phyloP scores from a whole-genome alignment of 2,888 invertebrate genomes.

The Lasioglossum figueresi region DNA sequence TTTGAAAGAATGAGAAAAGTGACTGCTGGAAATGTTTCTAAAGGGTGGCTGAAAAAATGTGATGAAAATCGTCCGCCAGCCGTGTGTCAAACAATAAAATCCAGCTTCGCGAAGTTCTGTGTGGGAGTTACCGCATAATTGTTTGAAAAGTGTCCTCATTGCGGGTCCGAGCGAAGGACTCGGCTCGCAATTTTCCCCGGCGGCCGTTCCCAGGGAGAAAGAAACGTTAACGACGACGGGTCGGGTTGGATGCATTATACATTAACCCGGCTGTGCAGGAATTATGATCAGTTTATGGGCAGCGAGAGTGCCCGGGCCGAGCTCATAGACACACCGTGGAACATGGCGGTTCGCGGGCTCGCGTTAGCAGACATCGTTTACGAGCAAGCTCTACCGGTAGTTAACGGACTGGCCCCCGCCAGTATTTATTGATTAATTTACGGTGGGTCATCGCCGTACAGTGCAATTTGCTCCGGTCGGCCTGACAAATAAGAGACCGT shows the following conservation, averaged over 20 bases:
- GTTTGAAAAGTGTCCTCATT: neutral
- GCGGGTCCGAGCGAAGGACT: neutral
- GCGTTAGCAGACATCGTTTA: slow-evolving; percentile 78
- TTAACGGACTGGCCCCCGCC: slow-evolving; percentile 71
- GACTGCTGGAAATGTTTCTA: neutral
- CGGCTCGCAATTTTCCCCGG: slow-evolving; percentile 3
- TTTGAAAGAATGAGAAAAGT: neutral
- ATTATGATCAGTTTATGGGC: slow-evolving; percentile 59
- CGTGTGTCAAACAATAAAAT: neutral
- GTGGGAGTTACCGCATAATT: neutral
- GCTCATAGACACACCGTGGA: slow-evolving; percentile 9
- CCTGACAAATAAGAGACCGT: slow-evolving; percentile 26
- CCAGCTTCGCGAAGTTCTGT: neutral
- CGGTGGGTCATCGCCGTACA: slow-evolving; percentile 55
- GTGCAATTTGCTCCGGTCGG: slow-evolving; percentile 35
- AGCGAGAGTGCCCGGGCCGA: slow-evolving; percentile 30
- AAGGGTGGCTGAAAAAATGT: neutral
- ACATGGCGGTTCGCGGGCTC: slow-evolving; percentile 65
- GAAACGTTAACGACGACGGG: slow-evolving; percentile 1
- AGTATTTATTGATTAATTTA: slow-evolving; percentile 77
- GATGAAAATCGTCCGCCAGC: neutral
- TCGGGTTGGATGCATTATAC: slow-evolving; percentile 38
- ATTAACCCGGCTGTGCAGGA: slow-evolving; percentile 28
- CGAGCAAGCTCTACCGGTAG: slow-evolving; percentile 67
- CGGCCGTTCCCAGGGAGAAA: slow-evolving; percentile 15